Evolutionary conservation across 2,113 vertebrate species (phyloP), one percentile per base, ranked within the genome.

Genomic region (Neodontobutis hainanensis): DNA sequence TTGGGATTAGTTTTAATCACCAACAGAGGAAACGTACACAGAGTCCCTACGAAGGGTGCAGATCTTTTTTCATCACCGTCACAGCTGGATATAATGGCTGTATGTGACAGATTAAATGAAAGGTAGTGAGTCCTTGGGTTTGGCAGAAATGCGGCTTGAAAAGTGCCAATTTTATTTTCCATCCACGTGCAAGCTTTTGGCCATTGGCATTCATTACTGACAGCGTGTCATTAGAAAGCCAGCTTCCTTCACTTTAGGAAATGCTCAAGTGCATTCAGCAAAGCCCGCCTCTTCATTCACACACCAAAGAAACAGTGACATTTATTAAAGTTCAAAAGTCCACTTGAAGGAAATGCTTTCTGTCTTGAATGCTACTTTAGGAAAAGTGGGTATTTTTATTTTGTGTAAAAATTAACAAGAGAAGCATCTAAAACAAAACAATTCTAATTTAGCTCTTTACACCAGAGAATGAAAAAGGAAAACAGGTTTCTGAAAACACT

Each of bases 101-200:
- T 49, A 65, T 65, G 67, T 88, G 81, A 83, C 82, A 85, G 65
- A 84, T 72, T 85, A 81, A 85, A 77, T 76, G 43, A 53, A 49
- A 73, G 68, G 38, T 46, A 70, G 55, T 0, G 16, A 79, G 70
- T 75, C 67, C 60, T 66, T 68, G 46, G 15, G 61, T 48, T 40
- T 73, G 65, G 73, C 70, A 74, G 32, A 35, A 47, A 63, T 58
- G 67, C 73, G 50, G 61, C 57, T 46, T 50, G 69, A 58, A 73
- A 73, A 72, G 75, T 77, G 76, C 58, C 83, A 84, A 81, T 83
- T 87, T 85, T 43, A 70, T 75, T 73, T 82, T 52, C 40, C 69
- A 58, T 38, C 60, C 68, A 15, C 55, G 60, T 52, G 50, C 48
- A 70, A 67, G 73, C 68, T 65, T 75, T 46, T 64, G 52, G 69